Conservation (phyloP, 2,113 vertebrate species). For the Trematomus loennbergii region DNA sequence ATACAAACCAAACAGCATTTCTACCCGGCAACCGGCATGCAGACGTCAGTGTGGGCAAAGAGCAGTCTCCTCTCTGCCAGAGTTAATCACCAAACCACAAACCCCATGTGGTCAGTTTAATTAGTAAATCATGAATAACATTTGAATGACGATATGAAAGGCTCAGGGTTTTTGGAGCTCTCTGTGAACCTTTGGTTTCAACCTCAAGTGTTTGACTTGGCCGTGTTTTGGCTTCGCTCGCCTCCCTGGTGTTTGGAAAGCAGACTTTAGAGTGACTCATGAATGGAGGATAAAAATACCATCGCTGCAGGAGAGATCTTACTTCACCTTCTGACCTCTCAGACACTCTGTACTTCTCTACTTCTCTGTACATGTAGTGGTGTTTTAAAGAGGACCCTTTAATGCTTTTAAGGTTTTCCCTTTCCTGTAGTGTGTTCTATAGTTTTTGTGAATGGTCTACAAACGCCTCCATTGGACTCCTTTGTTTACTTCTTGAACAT, state of each 20-base stretch:
- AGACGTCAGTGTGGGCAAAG: constrained; percentile 32
- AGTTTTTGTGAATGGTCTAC: no score
- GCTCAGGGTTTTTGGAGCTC: constrained; percentile 13
- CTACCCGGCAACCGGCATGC: constrained; percentile 28
- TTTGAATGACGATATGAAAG: constrained; percentile 44
- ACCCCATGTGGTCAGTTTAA: constrained; percentile 5
- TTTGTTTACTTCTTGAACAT: no score
- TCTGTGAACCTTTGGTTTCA: constrained; percentile 16
- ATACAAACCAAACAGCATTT: constrained; percentile 13
- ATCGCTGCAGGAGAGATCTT: constrained; percentile 1
- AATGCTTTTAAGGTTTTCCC: no score
- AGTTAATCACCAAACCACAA: constrained; percentile 50
- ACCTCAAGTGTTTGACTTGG: constrained; percentile 49
- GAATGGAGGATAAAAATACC: constrained; percentile 4
- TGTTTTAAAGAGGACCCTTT: neutral
- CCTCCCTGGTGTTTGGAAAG: constrained; percentile 17
- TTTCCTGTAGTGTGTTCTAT: no score
- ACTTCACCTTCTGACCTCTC: constrained; percentile 12
- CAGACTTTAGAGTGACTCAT: constrained; percentile 31
- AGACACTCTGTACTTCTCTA: neutral
- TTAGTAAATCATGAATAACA: constrained; percentile 37
- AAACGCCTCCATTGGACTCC: no score
- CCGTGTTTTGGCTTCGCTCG: neutral
- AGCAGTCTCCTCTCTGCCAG: constrained; percentile 45
- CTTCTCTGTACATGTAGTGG: neutral